Evolutionary conservation across 2,888 invertebrate species (phyloP).

Genomic region (Orthonevra nobilis): DNA sequence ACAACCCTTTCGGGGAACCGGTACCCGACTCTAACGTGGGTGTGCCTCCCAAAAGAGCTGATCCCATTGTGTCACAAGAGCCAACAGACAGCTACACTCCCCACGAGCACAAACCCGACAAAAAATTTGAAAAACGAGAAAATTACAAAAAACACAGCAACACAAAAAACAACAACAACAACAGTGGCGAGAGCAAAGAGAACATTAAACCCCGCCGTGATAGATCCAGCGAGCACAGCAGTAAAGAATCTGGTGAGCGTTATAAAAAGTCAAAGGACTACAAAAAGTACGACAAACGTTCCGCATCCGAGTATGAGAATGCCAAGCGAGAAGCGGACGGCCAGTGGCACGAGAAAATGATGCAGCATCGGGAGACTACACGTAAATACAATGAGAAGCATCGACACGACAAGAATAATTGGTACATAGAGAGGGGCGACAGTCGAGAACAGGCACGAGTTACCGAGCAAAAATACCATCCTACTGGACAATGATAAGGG

Average conservation of each 20-base stretch:
- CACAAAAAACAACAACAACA: slow-evolving; percentile 40
- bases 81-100: slow-evolving; percentile 4
- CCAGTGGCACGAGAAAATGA: slow-evolving; percentile 77
- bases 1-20: slow-evolving; percentile 31
- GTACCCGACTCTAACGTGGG: neutral
- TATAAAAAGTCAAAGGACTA: slow-evolving; percentile 56
- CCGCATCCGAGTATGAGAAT: slow-evolving; percentile 44
- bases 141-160: slow-evolving; percentile 33
- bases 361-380: slow-evolving; percentile 76
- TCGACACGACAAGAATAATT: slow-evolving; percentile 75
- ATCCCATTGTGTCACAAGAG: neutral
- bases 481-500: slow-evolving; percentile 4
- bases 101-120: slow-evolving; percentile 43
- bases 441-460: slow-evolving; percentile 76
- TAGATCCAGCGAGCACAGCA: slow-evolving; percentile 50
- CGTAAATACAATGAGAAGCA: slow-evolving; percentile 74
- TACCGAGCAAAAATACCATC: slow-evolving; percentile 67
- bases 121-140: slow-evolving; percentile 44
- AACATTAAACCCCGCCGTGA: slow-evolving; percentile 45
- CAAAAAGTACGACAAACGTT: slow-evolving; percentile 45
- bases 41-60: neutral
- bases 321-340: slow-evolving; percentile 69
- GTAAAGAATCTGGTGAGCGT: slow-evolving; percentile 39
- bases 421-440: slow-evolving; percentile 77
- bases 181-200: slow-evolving; percentile 46